Evolutionary conservation across 1,140 invertebrate genomes (phyloP).

Genomic region (Subanguina moxae): DNA sequence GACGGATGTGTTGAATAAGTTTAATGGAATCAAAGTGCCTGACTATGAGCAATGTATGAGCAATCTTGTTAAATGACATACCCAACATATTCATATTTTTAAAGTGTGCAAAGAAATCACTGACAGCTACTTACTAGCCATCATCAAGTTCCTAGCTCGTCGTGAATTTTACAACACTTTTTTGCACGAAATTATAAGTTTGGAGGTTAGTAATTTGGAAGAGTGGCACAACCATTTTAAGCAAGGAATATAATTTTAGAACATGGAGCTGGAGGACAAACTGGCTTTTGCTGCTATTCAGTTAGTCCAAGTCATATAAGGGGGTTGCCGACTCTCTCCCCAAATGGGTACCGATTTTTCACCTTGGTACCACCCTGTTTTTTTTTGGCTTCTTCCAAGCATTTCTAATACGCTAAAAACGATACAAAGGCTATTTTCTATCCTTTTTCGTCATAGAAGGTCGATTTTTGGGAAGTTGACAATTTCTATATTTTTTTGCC

Average conservation of each 20-base stretch:
- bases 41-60: conserved; percentile 22
- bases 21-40: conserved; percentile 28
- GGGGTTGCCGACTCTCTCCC: too few species aligned
- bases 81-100: neutral
- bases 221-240: neutral
- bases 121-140: conserved; percentile 29
- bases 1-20: conserved; percentile 20
- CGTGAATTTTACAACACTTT: conserved; percentile 40
- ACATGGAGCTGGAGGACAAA: conserved; percentile 37
- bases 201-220: conserved; percentile 16
- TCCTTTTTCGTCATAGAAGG: too few species aligned
- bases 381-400: too few species aligned
- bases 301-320: neutral
- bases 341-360: too few species aligned
- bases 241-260: conserved; percentile 16
- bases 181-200: conserved; percentile 40
- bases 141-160: conserved; percentile 37
- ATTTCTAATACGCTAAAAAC: too few species aligned
- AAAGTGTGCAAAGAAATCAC: conserved; percentile 6
- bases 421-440: too few species aligned
- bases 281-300: conserved; percentile 45
- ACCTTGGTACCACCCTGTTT: too few species aligned
- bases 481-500: too few species aligned
- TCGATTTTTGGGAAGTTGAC: too few species aligned
- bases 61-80: neutral